phyloP scores from a whole-genome alignment of 2,113 vertebrate species.

The Saguinus midas region DNA sequence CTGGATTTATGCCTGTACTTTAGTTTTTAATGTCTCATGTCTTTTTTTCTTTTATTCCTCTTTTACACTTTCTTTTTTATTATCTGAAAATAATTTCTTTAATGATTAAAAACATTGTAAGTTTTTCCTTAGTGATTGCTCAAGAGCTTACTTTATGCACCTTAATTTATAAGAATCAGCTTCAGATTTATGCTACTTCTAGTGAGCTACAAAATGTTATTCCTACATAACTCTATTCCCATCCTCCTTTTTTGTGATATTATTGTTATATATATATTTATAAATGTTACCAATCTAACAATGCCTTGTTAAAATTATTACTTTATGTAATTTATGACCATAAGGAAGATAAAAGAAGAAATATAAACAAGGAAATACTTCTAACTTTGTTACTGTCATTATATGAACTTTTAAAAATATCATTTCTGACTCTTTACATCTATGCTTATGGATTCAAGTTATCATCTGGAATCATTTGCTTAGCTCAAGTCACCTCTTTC shows the following conservation, averaged over 20 bases:
- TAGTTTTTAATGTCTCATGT: not conserved
- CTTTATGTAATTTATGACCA: not conserved
- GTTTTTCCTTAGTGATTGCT: not conserved
- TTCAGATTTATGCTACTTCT: not conserved
- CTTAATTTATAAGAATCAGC: not conserved
- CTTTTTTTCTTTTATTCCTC: not conserved
- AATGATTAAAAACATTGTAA: not conserved
- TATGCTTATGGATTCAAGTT: not conserved
- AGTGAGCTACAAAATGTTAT: not conserved
- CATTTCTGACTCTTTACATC: not conserved
- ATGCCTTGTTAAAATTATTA: not conserved
- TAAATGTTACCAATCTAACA: not conserved
- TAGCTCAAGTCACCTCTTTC: not conserved
- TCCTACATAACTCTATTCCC: not conserved
- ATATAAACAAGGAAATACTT: not conserved
- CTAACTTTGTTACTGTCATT: not conserved
- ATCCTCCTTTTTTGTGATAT: not conserved
- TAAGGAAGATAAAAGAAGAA: not conserved
- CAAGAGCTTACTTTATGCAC: not conserved
- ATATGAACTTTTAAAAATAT: not conserved
- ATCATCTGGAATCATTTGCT: not conserved
- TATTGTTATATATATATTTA: not conserved
- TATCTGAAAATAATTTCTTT: not conserved
- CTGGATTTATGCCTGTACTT: not conserved
- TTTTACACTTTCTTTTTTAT: not conserved